phyloP scores from a whole-genome alignment of 2,113 vertebrate species.

The Oryzias melastigma region DNA sequence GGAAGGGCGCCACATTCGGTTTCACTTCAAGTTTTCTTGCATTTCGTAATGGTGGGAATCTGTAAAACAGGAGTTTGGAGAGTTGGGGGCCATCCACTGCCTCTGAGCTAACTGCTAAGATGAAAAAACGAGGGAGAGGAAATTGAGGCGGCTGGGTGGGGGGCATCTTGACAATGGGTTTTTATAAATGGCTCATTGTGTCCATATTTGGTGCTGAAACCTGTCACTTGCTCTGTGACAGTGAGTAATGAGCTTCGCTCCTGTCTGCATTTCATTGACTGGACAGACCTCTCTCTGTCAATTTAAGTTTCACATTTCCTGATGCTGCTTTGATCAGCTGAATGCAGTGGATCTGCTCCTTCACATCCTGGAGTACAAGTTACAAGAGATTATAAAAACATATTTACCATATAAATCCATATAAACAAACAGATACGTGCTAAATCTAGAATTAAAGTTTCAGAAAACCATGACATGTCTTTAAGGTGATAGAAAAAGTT shows the following conservation, averaged over 20 bases:
- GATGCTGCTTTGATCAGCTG: slow-evolving; percentile 1
- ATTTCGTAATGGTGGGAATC: slow-evolving; percentile 5
- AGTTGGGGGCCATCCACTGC: slow-evolving; percentile 20
- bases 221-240: slow-evolving; percentile 51
- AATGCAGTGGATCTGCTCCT: neutral
- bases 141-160: slow-evolving; percentile 25
- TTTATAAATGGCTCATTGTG: slow-evolving; percentile 47
- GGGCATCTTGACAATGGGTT: slow-evolving; percentile 28
- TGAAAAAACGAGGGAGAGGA: neutral
- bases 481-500: no score
- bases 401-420: no score
- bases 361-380: no score
- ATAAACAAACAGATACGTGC: no score
- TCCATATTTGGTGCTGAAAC: slow-evolving; percentile 36
- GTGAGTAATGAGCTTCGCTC: slow-evolving; percentile 59
- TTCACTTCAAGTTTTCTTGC: slow-evolving; percentile 8
- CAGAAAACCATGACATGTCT: no score
- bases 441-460: no score
- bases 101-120: slow-evolving; percentile 40
- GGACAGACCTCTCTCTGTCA: slow-evolving; percentile 12
- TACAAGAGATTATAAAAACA: no score
- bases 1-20: slow-evolving; percentile 25
- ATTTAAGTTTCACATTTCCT: slow-evolving; percentile 6
- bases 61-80: slow-evolving; percentile 17
- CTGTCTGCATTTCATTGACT: slow-evolving; percentile 44